Conservation (phyloP, 1,140 invertebrate genomes). For the Anastatus disparis region DNA sequence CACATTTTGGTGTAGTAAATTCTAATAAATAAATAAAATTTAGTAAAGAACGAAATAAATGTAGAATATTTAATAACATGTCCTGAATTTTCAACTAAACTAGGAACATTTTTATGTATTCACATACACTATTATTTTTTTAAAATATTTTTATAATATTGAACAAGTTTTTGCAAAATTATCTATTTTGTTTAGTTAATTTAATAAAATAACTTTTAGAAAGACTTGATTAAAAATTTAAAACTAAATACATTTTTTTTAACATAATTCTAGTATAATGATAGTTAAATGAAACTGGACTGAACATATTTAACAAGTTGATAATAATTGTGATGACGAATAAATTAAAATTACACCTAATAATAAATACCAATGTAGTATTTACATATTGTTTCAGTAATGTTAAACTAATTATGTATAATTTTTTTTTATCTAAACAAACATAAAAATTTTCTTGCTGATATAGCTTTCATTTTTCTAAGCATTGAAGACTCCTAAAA, state of each 20-base stretch:
- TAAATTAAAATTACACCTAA: slow-evolving; percentile 22
- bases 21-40: slow-evolving; percentile 5
- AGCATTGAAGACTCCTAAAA: slow-evolving; percentile 19
- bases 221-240: not conserved
- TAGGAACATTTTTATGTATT: slow-evolving; percentile 10
- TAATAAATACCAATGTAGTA: slow-evolving; percentile 29
- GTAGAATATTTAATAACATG: slow-evolving; percentile 6
- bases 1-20: slow-evolving; percentile 13
- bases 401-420: slow-evolving; percentile 14
- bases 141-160: not conserved
- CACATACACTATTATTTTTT: not conserved
- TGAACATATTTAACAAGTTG: not conserved
- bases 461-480: not conserved
- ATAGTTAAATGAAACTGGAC: slow-evolving; percentile 20
- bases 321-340: not conserved
- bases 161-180: slow-evolving; percentile 2
- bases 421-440: not conserved
- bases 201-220: not conserved
- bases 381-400: slow-evolving; percentile 8
- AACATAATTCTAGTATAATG: slow-evolving; percentile 6
- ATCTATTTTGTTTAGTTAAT: not conserved
- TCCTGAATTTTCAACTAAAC: slow-evolving; percentile 11
- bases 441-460: not conserved
- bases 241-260: not conserved
- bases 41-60: not conserved